Evolutionary conservation across 1,140 invertebrate genomes (phyloP), one percentile per base, ranked within the genome.

Genomic region (Rhizoglyphus robini): DNA sequence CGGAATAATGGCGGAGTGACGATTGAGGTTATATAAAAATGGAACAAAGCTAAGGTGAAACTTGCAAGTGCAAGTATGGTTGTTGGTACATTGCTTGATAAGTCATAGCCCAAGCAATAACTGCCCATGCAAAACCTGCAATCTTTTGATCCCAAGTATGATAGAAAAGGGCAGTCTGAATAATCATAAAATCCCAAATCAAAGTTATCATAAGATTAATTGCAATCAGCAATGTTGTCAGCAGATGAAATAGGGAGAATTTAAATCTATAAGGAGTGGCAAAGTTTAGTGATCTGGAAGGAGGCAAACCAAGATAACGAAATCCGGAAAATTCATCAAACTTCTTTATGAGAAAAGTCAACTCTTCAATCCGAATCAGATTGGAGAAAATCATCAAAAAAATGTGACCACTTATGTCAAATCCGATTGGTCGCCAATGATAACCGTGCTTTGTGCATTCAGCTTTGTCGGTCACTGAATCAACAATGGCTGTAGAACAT

Each of bases 121-220:
- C 36, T 3, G 58, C 58, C 58, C 58, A 60, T 23, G 36, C 15
- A 20, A 60, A 32, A 23, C 58, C 58, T n/a, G 27, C 15, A 34
- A 60, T 46, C 27, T 60, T 60, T 46, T 60, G 58, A 15, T 3
- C 13, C 27, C 15, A 60, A 46, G 15, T 60, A 46, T 60, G 58
- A 46, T 60, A 60, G 30, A 60, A 60, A 27, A 60, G 36, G 8
- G 27, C 13, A 11, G 58, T 60, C 30, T 60, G 58, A 3, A 60
- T 3, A 13, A 60, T 60, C 58, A 60, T 60, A 60, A 29, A 60
- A 46, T 60, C 58, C 58, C 58, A 60, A 3, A 60, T 46, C 11
- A 60, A 2, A 2, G 58, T 60, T 1, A 60, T 27, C 3, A 60
- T 46, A 5, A 23, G 8, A 32, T 5, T 8, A 8, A 54, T 32